Evolutionary conservation across 2,888 invertebrate species (phyloP).

Genomic region (Chloroclystis v-ata): DNA sequence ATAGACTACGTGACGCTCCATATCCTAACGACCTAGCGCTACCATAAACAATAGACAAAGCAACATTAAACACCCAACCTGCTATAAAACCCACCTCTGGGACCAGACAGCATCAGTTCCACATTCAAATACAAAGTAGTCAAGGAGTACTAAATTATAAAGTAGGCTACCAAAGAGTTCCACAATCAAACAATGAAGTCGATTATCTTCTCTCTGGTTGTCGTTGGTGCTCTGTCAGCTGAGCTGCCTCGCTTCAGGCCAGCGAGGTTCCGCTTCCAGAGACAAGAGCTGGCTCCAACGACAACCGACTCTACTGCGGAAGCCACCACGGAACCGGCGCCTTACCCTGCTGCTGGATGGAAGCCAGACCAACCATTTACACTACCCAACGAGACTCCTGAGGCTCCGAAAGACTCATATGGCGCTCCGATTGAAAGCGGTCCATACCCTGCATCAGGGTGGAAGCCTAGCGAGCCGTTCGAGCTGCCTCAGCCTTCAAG

Average conservation of each 20-base stretch:
- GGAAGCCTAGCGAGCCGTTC: slow-evolving; percentile 65
- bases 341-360: slow-evolving; percentile 64
- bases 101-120: slow-evolving; percentile 40
- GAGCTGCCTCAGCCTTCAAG: slow-evolving; percentile 58
- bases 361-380: slow-evolving; percentile 60
- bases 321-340: slow-evolving; percentile 53
- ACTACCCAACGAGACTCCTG: slow-evolving; percentile 46
- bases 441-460: slow-evolving; percentile 64
- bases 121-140: slow-evolving; percentile 15
- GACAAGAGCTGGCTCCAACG: slow-evolving; percentile 65
- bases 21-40: slow-evolving; percentile 43
- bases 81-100: slow-evolving; percentile 46
- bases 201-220: slow-evolving; percentile 46
- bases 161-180: no score
- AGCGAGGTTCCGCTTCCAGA: slow-evolving; percentile 70
- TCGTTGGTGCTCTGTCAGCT: slow-evolving; percentile 47
- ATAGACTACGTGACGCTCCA: slow-evolving; percentile 48
- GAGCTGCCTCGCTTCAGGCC: slow-evolving; percentile 68
- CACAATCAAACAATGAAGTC: slow-evolving; percentile 55
- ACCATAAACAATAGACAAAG: slow-evolving; percentile 64
- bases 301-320: slow-evolving; percentile 62
- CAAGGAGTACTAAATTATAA: no score
- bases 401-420: slow-evolving; percentile 18
- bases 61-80: slow-evolving; percentile 47
- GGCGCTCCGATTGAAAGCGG: slow-evolving; percentile 37